Evolutionary conservation across 2,888 invertebrate species (phyloP).

Genomic region (Phyllotreta cruciferae): DNA sequence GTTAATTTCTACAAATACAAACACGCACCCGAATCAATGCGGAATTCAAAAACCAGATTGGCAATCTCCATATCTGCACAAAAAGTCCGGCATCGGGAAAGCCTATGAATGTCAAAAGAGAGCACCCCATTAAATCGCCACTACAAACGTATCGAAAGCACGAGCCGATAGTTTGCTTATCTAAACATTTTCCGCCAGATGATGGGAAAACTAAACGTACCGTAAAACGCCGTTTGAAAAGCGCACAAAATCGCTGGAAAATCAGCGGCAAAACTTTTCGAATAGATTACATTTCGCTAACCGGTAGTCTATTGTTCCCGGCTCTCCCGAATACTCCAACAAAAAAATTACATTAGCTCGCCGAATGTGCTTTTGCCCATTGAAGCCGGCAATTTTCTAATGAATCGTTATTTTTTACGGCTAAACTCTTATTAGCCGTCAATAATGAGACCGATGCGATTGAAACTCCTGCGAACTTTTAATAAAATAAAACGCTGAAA

Average conservation of each 20-base stretch:
- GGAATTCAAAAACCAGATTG: too few species aligned
- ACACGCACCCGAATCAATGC: too few species aligned
- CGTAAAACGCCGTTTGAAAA: constrained; percentile 43
- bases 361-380: too few species aligned
- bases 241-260: constrained; percentile 40
- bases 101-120: constrained; percentile 31
- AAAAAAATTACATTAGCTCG: too few species aligned
- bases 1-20: too few species aligned
- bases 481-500: constrained; percentile 22
- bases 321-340: constrained; percentile 14
- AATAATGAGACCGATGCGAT: constrained; percentile 24
- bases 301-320: constrained; percentile 30
- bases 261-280: constrained; percentile 31
- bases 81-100: neutral
- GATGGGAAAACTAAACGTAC: constrained; percentile 38
- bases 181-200: constrained; percentile 26
- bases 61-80: too few species aligned
- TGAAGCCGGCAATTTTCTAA: too few species aligned
- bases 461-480: constrained; percentile 18
- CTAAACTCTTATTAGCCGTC: constrained; percentile 19
- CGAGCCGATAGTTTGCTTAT: constrained; percentile 24
- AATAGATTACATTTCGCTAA: constrained; percentile 36
- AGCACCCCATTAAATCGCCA: constrained; percentile 18
- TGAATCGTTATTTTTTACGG: neutral
- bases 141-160: constrained; percentile 23